phyloP scores from a whole-genome alignment of 2,797 vertebrate genomes.

The Lithobates pipiens region DNA sequence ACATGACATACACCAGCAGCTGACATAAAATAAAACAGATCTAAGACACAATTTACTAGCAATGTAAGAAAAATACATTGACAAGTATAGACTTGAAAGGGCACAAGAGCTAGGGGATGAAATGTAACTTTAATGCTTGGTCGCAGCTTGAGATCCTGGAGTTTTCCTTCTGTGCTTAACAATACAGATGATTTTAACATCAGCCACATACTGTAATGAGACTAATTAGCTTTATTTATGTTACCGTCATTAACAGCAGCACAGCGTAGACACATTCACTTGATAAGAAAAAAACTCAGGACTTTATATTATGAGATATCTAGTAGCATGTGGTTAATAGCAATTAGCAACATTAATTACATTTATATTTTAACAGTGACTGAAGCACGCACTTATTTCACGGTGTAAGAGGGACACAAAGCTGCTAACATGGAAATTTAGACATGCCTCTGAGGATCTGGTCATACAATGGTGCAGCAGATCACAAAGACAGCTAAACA shows the following conservation, averaged over 20 bases:
- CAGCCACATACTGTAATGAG: conserved; percentile 17
- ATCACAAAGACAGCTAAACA: too few relatives aligned
- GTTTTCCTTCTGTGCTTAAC: conserved; percentile 36
- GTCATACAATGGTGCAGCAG: too few relatives aligned
- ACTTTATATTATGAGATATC: too few relatives aligned
- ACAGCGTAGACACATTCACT: neutral
- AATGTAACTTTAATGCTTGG: neutral
- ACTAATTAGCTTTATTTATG: conserved; percentile 18
- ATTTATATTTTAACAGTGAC: too few relatives aligned
- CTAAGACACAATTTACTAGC: neutral
- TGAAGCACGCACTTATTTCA: too few relatives aligned
- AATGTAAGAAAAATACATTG: conserved; percentile 4
- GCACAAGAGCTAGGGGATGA: neutral
- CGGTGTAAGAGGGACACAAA: too few relatives aligned
- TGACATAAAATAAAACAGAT: neutral
- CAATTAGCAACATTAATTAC: too few relatives aligned
- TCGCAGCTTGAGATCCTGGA: neutral
- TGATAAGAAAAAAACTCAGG: too few relatives aligned
- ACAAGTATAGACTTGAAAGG: neutral
- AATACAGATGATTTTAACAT: conserved; percentile 23
- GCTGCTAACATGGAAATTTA: too few relatives aligned
- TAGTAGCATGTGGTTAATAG: too few relatives aligned
- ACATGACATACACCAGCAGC: neutral
- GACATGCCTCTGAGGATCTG: too few relatives aligned
- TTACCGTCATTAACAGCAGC: neutral